phyloP scores from a whole-genome alignment of 2,888 invertebrate genomes.

The Heliconius ethilla region DNA sequence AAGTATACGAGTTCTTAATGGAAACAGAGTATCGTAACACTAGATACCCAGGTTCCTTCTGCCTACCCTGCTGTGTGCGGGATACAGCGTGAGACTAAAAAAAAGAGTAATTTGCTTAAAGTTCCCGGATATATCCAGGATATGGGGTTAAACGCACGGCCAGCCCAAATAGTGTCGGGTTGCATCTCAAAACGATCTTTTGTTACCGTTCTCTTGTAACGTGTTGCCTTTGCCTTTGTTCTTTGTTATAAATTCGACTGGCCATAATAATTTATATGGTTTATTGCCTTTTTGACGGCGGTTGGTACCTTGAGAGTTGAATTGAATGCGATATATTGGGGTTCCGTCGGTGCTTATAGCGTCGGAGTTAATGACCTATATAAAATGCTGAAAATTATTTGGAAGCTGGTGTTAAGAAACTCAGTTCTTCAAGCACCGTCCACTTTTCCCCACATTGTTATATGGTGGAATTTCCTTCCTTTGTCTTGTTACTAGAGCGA shows the following conservation, averaged over 20 bases:
- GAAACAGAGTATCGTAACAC: background rate
- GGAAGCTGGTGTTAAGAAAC: too few species aligned
- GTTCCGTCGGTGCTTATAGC: background rate
- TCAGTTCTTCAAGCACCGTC: too few species aligned
- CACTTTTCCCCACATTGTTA: too few species aligned
- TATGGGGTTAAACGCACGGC: slow-evolving; percentile 6
- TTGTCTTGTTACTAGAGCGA: too few species aligned
- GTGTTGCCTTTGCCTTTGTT: slow-evolving; percentile 62
- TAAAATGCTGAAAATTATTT: too few species aligned
- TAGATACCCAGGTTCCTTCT: background rate
- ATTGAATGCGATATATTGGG: background rate
- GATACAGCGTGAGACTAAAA: background rate
- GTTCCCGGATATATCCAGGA: slow-evolving; percentile 6
- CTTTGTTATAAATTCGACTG: slow-evolving; percentile 64
- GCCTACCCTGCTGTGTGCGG: background rate
- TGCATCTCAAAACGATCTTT: slow-evolving; percentile 58
- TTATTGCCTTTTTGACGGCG: slow-evolving; percentile 13
- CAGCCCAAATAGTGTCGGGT: slow-evolving; percentile 54
- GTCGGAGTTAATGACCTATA: background rate
- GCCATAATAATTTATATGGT: slow-evolving; percentile 43
- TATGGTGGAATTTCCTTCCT: too few species aligned
- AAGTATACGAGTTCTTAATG: too few species aligned
- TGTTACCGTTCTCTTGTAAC: slow-evolving; percentile 60
- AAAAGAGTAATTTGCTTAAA: background rate
- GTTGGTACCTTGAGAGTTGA: background rate